Evolutionary conservation across 2,113 vertebrate genomes (phyloP).

Genomic region (Oxygymnocypris stewartii): DNA sequence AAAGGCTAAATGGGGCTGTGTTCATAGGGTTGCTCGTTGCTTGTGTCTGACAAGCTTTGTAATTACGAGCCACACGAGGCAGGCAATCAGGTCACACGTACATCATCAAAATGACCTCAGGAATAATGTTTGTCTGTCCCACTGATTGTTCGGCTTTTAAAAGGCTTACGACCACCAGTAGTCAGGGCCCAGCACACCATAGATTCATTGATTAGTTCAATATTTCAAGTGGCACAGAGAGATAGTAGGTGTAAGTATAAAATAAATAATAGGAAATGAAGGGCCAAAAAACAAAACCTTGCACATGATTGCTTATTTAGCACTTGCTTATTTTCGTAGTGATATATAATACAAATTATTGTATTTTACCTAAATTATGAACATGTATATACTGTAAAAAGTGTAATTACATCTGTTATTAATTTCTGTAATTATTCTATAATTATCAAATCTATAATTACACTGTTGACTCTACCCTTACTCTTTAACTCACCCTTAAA

Average conservation of each 20-base stretch:
- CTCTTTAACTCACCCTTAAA: neutral
- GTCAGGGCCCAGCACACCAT: neutral
- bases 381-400: no score
- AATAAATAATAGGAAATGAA: no score
- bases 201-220: conserved; percentile 11
- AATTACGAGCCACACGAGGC: conserved; percentile 47
- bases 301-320: no score
- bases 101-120: conserved; percentile 52
- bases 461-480: neutral
- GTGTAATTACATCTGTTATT: neutral
- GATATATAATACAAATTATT: no score
- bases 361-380: no score
- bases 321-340: neutral
- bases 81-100: conserved; percentile 45
- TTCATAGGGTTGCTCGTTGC: conserved; percentile 6
- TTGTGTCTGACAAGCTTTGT: conserved; percentile 46
- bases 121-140: conserved; percentile 38
- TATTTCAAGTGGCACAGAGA: conserved; percentile 25
- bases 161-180: conserved; percentile 13
- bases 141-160: conserved; percentile 43
- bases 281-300: no score
- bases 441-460: neutral
- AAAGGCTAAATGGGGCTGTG: neutral
- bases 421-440: neutral
- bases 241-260: no score